Conservation (phyloP, 2,797 vertebrate species). For the Cyprinodon diabolis region DNA sequence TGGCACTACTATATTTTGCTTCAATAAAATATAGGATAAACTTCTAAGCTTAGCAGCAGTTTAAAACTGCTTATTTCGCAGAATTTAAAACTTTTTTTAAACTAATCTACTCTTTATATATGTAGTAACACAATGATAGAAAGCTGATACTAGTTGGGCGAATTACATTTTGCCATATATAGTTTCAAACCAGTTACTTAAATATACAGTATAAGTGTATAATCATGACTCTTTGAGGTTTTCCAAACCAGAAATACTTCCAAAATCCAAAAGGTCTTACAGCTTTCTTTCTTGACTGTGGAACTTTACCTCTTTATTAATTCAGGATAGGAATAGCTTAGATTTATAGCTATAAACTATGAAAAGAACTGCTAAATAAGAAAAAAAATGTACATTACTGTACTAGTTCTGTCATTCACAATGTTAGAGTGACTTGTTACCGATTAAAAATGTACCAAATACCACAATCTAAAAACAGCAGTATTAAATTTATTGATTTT, state of each 20-base stretch:
- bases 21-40: not conserved
- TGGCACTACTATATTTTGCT: not conserved
- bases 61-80: not conserved
- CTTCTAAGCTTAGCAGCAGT: not conserved
- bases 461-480: conserved; percentile 4
- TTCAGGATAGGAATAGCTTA: not conserved
- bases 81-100: not conserved
- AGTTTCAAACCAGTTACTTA: not conserved
- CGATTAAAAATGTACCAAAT: not conserved
- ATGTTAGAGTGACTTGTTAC: not conserved
- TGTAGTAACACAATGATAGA: not conserved
- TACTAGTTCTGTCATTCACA: too few species aligned
- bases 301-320: not conserved
- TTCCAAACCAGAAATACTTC: not conserved
- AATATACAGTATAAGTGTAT: not conserved
- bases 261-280: too few species aligned
- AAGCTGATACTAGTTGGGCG: not conserved
- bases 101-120: not conserved
- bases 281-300: not conserved
- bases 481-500: not conserved
- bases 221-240: not conserved
- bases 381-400: too few species aligned
- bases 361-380: not conserved
- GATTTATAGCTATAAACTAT: not conserved
- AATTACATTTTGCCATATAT: not conserved